Evolutionary conservation across 2,797 vertebrate species (phyloP).

Genomic region (Paratrypauchen microcephalus): DNA sequence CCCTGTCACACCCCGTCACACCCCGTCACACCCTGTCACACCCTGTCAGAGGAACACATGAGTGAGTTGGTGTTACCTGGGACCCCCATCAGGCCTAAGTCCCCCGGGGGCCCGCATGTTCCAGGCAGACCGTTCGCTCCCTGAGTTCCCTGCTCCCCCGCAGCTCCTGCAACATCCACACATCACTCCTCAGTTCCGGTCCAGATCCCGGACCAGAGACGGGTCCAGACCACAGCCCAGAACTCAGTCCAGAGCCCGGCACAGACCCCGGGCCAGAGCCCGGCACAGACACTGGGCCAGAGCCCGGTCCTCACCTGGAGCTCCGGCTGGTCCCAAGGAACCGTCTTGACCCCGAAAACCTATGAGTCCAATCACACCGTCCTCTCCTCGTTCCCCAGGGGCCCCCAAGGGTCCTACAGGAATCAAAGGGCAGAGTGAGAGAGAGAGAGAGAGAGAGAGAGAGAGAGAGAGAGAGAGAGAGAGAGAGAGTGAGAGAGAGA

Average conservation of each 20-base stretch:
- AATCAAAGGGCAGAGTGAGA: background rate
- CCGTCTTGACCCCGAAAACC: background rate
- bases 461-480: no score
- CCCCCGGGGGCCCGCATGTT: background rate
- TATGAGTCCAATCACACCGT: background rate
- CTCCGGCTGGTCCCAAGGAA: background rate
- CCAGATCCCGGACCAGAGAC: background rate
- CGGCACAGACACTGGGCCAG: no score
- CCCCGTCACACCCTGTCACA: background rate
- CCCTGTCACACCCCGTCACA: no score
- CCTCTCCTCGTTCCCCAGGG: background rate
- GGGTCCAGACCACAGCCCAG: no score
- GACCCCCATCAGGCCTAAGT: background rate
- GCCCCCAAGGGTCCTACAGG: background rate
- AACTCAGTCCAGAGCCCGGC: no score
- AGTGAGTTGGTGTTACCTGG: background rate
- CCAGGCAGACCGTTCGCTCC: conserved; percentile 2
- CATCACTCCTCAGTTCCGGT: no score
- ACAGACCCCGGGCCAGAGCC: no score
- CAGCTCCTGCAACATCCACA: background rate
- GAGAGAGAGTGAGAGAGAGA: no score
- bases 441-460: no score
- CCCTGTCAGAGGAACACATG: background rate
- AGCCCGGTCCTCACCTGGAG: background rate
- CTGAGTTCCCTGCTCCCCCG: background rate